Conservation (phyloP, 2,888 invertebrate species). For the Tinea trinotella region DNA sequence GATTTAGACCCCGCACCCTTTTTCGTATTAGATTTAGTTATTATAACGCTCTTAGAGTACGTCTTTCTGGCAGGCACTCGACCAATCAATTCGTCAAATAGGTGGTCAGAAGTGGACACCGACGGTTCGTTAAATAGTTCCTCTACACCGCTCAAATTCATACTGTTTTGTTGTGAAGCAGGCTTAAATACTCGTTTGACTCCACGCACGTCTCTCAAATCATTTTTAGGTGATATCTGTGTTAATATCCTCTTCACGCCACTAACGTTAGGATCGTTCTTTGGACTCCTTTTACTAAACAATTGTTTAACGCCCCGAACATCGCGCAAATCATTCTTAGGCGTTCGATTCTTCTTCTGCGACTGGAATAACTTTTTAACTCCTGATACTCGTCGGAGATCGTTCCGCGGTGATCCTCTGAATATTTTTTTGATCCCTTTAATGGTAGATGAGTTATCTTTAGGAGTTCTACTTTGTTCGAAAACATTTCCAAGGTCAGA, state of each 20-base stretch:
- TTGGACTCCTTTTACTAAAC: constrained; percentile 25
- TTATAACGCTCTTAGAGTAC: constrained; percentile 42
- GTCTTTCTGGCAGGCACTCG: constrained; percentile 36
- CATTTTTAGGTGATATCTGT: constrained; percentile 38
- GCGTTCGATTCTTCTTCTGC: constrained; percentile 28
- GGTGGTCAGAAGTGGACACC: constrained; percentile 27
- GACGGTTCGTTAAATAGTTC: constrained; percentile 40
- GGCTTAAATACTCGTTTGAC: constrained; percentile 36
- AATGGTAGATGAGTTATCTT: constrained; percentile 47
- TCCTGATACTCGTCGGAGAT: constrained; percentile 33
- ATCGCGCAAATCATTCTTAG: constrained; percentile 46
- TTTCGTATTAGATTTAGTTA: background rate
- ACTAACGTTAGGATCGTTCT: constrained; percentile 37
- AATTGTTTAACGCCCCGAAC: constrained; percentile 39
- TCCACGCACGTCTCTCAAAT: constrained; percentile 44
- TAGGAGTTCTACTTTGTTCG: constrained; percentile 33
- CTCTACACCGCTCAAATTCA: constrained; percentile 49
- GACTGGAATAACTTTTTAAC: constrained; percentile 34
- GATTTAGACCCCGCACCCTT: constrained; percentile 27
- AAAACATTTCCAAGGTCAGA: constrained; percentile 36
- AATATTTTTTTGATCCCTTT: constrained; percentile 48
- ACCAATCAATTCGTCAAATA: constrained; percentile 43
- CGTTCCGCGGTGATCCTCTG: constrained; percentile 36
- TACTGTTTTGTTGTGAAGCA: constrained; percentile 26
- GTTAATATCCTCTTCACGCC: constrained; percentile 41